Conservation (phyloP, 2,888 invertebrate species). For the Diarsia dahlii region DNA sequence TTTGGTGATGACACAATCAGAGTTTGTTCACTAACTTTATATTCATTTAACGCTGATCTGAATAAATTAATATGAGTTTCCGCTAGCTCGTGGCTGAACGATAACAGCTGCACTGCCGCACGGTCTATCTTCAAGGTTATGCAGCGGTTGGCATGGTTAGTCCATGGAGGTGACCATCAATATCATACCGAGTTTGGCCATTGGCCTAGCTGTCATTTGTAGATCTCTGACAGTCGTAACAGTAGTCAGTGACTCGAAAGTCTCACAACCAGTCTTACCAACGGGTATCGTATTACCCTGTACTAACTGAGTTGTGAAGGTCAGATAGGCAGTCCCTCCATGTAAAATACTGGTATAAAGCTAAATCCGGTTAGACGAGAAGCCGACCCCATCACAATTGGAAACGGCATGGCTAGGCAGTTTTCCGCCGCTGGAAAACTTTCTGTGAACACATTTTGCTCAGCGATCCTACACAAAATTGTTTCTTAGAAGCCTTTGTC, state of each 20-base stretch:
- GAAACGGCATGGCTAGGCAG: not conserved
- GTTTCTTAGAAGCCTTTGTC: too few species aligned
- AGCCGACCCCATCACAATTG: not conserved
- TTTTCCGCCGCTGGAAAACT: not conserved
- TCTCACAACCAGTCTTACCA: too few species aligned
- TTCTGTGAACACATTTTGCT: not conserved
- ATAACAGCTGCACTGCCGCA: not conserved
- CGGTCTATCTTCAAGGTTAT: not conserved
- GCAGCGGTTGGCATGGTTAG: not conserved
- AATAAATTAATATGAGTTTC: not conserved
- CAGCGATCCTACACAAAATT: not conserved
- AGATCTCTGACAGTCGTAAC: not conserved
- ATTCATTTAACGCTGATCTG: not conserved
- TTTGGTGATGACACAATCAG: conserved; percentile 13
- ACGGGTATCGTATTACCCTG: not conserved
- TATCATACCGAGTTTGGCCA: not conserved
- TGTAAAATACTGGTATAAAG: not conserved
- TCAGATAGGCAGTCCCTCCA: not conserved
- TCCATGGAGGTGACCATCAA: not conserved
- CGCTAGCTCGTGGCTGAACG: not conserved
- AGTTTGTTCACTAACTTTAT: not conserved
- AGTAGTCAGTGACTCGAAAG: not conserved
- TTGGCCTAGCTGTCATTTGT: not conserved
- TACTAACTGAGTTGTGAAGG: not conserved
- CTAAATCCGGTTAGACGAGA: not conserved